Evolutionary conservation across 1,140 invertebrate species (phyloP).

Genomic region (Pemphigus obesinymphae): DNA sequence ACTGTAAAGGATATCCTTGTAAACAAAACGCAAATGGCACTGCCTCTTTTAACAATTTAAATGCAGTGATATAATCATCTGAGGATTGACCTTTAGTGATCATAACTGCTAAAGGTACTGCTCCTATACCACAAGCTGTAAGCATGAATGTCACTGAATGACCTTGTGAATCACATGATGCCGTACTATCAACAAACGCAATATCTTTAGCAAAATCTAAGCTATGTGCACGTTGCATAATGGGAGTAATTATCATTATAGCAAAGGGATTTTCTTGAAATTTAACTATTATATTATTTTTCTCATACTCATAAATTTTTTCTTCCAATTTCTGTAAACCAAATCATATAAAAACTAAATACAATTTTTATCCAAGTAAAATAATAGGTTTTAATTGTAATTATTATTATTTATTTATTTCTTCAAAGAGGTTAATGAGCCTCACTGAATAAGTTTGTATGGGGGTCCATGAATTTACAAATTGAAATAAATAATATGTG

Average conservation of each 20-base stretch:
- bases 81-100: not conserved
- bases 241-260: not conserved
- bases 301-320: not conserved
- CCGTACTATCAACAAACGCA: conserved; percentile 2
- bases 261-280: not conserved
- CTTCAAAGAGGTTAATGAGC: no score
- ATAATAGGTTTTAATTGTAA: no score
- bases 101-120: conserved; percentile 12
- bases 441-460: no score
- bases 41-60: not conserved
- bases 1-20: not conserved
- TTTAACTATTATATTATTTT: not conserved
- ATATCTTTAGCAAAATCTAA: not conserved
- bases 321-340: not conserved
- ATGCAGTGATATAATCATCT: not conserved
- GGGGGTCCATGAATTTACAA: no score
- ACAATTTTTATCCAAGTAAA: no score
- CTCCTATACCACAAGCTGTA: not conserved
- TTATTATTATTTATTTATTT: no score
- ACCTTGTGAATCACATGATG: conserved; percentile 7
- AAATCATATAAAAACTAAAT: no score
- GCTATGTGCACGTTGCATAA: conserved; percentile 24
- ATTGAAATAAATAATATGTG: no score
- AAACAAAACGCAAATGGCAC: not conserved
- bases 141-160: conserved; percentile 17